Evolutionary conservation across 2,888 invertebrate genomes (phyloP).

Genomic region (Pandemis heparana): DNA sequence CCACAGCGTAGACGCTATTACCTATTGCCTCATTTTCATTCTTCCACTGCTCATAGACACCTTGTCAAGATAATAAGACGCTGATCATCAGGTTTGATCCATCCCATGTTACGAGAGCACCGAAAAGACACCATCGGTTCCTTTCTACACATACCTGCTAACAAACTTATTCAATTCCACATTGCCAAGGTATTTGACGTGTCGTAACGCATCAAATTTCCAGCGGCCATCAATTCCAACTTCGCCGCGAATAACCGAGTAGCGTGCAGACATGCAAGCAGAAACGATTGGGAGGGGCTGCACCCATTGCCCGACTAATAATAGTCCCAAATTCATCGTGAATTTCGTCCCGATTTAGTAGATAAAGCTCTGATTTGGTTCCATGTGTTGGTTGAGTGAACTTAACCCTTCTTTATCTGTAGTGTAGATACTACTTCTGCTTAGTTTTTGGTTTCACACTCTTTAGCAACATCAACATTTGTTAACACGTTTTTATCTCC

Average conservation of each 20-base stretch:
- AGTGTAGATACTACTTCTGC: not conserved
- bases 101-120: not conserved
- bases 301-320: conserved; percentile 8
- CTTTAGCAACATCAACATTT: not conserved
- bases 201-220: conserved; percentile 30
- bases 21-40: not conserved
- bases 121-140: not conserved
- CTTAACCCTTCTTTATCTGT: not conserved
- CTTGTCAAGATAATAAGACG: not conserved
- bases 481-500: not conserved
- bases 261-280: conserved; percentile 40
- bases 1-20: no score
- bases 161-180: not conserved
- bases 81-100: not conserved
- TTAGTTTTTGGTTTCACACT: not conserved
- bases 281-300: conserved; percentile 30
- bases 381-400: not conserved
- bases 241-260: conserved; percentile 29
- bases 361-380: not conserved
- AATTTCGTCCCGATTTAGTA: not conserved
- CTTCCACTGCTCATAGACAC: not conserved
- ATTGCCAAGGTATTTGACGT: conserved; percentile 17
- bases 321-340: not conserved
- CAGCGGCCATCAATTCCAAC: conserved; percentile 20
- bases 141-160: not conserved